These are phyloP conservation scores for Megamerina dolium DNA, from an alignment of 2,888 invertebrate species.

Conservation along the genomic window DNA sequence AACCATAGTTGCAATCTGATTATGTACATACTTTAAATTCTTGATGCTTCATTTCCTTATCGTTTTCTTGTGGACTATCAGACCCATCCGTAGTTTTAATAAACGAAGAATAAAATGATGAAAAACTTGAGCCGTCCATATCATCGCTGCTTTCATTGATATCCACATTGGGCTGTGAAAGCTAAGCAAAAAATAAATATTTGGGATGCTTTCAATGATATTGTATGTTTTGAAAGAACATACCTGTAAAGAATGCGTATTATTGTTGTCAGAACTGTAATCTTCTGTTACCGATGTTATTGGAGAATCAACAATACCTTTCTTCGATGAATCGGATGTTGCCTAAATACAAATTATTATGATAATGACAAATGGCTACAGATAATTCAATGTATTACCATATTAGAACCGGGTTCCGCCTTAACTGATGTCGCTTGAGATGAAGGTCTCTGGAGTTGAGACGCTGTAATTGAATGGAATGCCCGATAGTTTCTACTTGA, in stretches of 20 bases:
- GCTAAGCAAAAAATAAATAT: background rate
- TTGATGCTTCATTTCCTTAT: constrained; percentile 36
- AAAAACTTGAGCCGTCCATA: constrained; percentile 59
- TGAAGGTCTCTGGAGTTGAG: constrained; percentile 34
- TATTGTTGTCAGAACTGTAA: constrained; percentile 31
- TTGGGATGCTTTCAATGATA: no score
- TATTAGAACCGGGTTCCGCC: constrained; percentile 44
- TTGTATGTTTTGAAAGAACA: no score
- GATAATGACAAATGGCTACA: constrained; percentile 9
- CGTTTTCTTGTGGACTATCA: constrained; percentile 42
- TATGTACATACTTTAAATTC: constrained; percentile 30
- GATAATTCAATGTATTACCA: constrained; percentile 21
- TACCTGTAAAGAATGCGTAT: constrained; percentile 31
- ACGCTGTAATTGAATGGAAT: constrained; percentile 38
- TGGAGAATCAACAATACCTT: constrained; percentile 51
- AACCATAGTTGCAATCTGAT: background rate
- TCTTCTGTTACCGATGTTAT: constrained; percentile 39
- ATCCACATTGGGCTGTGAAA: constrained; percentile 34
- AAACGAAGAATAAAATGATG: constrained; percentile 67
- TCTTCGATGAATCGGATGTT: constrained; percentile 57
- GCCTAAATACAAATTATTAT: constrained; percentile 51
- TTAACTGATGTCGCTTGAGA: constrained; percentile 44
- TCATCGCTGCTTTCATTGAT: constrained; percentile 47
- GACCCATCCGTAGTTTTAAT: constrained; percentile 58
- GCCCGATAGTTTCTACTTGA: constrained; percentile 31